Evolutionary conservation across 2,888 invertebrate species (phyloP), one percentile per base, ranked within the genome.

Genomic region (Deroplatys truncata): DNA sequence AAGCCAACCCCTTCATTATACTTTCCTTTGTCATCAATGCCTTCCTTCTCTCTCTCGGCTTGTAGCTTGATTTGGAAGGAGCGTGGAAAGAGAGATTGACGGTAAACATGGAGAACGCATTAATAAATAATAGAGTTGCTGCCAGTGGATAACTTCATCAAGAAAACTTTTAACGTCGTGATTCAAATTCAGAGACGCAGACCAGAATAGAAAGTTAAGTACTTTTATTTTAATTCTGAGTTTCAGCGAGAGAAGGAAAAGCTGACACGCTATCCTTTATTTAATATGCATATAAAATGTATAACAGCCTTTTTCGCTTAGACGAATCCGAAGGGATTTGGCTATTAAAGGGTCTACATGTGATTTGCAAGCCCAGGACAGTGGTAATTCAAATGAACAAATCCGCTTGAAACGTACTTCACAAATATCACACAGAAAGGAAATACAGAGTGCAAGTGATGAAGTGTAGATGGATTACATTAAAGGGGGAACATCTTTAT

Each of bases 21-120:
- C 72, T 86, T 56, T 86, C 86, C 86, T 86, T 86, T 86, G 86
- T 86, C 82, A 86, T 86, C 86, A 86, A 86, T 86, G 72, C 86
- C 25, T 86, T 25, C 49, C 13, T 13, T 72, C 82, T 43, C 86
- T 25, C 43, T 28, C 25, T n/a, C 31, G n/a, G 35, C 25, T 85
- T 85, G 86, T 29, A 86, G 29, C 86, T 86, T 72, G 86, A 86
- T 86, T 86, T 86, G 31, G 82, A 72, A 43, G 49, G 25, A 16
- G 16, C 29, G 85, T 49, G 43, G 29, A 56, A 85, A 85, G 25
- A 86, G 82, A 86, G 86, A 86, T 86, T 86, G 86, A 86, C 86
- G 82, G 86, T 86, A 86, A 86, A 86, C 86, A 86, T 82, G 86
- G 86, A 82, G 82, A 86, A 86, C 82, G 86, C 86, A 86, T 86